These are phyloP conservation scores for Tachypleus tridentatus DNA, from an alignment of 1,140 invertebrate species.

Conservation along the genomic window DNA sequence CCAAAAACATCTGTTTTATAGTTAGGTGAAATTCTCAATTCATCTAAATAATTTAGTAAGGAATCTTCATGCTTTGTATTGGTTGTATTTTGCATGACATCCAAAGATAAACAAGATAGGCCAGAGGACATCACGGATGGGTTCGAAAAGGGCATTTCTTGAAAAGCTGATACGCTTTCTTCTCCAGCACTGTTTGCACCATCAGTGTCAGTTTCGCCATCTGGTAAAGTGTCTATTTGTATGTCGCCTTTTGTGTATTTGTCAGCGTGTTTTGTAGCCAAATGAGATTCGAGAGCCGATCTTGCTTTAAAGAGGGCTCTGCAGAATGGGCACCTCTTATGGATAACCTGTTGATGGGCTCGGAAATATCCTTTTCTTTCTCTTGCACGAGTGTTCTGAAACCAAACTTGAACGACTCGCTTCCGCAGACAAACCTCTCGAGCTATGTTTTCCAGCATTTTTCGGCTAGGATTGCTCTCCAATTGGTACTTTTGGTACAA, in stretches of 20 bases:
- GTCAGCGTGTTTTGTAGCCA: conserved; percentile 84
- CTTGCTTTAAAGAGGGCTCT: conserved; percentile 88
- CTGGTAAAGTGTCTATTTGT: conserved; percentile 82
- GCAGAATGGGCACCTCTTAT: conserved; percentile 89
- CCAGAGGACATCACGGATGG: no score
- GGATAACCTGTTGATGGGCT: conserved; percentile 88
- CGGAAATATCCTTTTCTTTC: conserved; percentile 84
- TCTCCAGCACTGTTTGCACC: neutral
- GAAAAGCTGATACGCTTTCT: no score
- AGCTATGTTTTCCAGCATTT: conserved; percentile 94
- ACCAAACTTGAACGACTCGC: conserved; percentile 92
- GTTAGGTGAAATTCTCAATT: conserved; percentile 42
- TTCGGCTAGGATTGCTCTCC: conserved; percentile 91
- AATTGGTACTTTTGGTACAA: conserved; percentile 96
- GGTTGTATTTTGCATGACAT: no score
- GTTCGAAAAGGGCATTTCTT: no score
- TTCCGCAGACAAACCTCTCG: conserved; percentile 92
- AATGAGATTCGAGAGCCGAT: conserved; percentile 83
- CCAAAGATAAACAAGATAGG: no score
- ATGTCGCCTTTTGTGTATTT: conserved; percentile 82
- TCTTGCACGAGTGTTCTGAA: conserved; percentile 78
- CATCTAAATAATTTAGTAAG: conserved; percentile 77
- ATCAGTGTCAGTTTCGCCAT: conserved; percentile 36
- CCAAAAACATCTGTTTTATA: no score
- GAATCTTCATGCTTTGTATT: conserved; percentile 87